phyloP scores from a whole-genome alignment of 1,140 invertebrate genomes.

The Cherax quadricarinatus region DNA sequence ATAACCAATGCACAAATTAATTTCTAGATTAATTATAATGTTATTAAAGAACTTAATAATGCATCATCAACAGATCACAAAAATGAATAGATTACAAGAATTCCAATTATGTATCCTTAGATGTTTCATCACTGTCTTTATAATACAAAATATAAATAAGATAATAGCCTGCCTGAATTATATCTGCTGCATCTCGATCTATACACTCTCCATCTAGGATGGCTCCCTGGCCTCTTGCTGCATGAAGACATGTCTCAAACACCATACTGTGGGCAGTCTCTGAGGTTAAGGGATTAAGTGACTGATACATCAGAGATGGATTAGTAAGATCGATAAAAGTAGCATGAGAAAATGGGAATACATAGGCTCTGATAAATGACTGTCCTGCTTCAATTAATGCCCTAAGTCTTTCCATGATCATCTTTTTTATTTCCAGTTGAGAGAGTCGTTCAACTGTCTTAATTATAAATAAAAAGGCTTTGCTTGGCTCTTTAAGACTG shows the following conservation, averaged over 20 bases:
- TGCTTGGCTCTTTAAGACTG: constrained; percentile 9
- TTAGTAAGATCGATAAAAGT: constrained; percentile 46
- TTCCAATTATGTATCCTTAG: neutral
- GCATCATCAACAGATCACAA: too few species aligned
- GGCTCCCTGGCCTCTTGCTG: constrained; percentile 44
- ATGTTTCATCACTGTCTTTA: constrained; percentile 17
- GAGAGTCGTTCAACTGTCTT: constrained; percentile 48
- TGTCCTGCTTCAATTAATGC: constrained; percentile 36
- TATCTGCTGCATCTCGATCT: constrained; percentile 33
- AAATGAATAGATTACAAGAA: too few species aligned
- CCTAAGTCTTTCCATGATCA: constrained; percentile 39
- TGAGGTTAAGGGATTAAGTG: neutral
- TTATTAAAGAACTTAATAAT: too few species aligned
- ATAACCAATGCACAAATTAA: too few species aligned
- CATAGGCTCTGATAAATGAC: constrained; percentile 36
- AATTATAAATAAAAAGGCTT: constrained; percentile 50
- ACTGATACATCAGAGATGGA: constrained; percentile 15
- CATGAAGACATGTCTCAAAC: constrained; percentile 57
- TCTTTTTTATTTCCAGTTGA: constrained; percentile 39
- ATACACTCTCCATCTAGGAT: constrained; percentile 47
- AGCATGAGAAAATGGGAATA: constrained; percentile 55
- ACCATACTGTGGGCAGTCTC: constrained; percentile 11
- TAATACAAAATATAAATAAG: constrained; percentile 57
- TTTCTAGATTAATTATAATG: too few species aligned
- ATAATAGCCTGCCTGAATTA: constrained; percentile 65